Conservation (phyloP, 2,113 vertebrate species). For the Brienomyrus longianalis region DNA sequence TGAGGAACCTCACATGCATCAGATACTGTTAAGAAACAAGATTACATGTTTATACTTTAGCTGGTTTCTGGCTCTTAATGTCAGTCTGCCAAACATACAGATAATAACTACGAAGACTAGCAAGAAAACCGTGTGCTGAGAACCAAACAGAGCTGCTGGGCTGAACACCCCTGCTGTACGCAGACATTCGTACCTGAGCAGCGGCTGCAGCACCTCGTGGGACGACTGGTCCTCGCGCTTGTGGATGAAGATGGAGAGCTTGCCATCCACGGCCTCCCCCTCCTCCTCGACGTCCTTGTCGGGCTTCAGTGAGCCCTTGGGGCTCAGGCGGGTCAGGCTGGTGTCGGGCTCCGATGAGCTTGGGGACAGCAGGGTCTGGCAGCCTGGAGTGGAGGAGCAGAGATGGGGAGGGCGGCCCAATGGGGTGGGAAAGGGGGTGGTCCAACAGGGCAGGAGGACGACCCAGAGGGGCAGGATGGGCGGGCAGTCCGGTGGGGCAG, state of each 20-base stretch:
- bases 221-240: slow-evolving; percentile 96
- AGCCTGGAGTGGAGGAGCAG: slow-evolving; percentile 54
- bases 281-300: slow-evolving; percentile 89
- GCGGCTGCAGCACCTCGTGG: slow-evolving; percentile 91
- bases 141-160: not conserved
- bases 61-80: not conserved
- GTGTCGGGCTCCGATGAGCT: slow-evolving; percentile 88
- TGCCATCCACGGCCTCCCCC: slow-evolving; percentile 92
- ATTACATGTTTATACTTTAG: not conserved
- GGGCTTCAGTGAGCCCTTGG: slow-evolving; percentile 83
- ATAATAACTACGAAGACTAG: not conserved
- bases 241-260: slow-evolving; percentile 96
- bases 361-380: slow-evolving; percentile 93
- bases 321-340: slow-evolving; percentile 73
- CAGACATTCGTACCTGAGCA: slow-evolving; percentile 72
- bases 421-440: not conserved
- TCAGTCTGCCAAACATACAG: not conserved
- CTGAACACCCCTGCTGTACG: not conserved
- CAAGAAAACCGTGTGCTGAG: not conserved
- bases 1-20: not conserved
- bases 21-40: not conserved
- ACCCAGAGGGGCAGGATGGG: not conserved
- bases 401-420: not conserved
- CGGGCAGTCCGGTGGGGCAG: too few relatives aligned
- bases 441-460: too few relatives aligned